Evolutionary conservation across 2,797 vertebrate species (phyloP), one percentile per base, ranked within the genome.

Genomic region (Paguma larvata): DNA sequence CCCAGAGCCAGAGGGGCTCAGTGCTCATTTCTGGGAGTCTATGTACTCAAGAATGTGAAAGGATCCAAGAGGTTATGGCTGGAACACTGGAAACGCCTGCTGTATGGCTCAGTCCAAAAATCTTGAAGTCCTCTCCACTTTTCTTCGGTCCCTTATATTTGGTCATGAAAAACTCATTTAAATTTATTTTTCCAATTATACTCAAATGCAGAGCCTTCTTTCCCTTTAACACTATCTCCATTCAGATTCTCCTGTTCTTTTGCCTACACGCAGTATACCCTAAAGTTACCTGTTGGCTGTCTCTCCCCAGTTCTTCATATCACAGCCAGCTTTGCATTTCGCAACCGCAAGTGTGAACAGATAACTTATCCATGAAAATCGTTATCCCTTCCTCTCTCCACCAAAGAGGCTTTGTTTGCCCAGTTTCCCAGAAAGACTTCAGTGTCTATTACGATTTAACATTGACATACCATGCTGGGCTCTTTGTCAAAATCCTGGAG

Each of bases 401-500:
- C 41, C 46, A 79, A 48, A 19, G 11, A 18, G 27, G 4, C 59
- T 34, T 27, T 59, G 1, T 67, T 38, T 23, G 13, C 18, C 78
- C 62, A 41, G 19, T 73, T 77, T 80, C 32, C 44, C 30, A 56
- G 25, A 72, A 59, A 80, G 11, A 0, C 8, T 41, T 59, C n/a
- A 8, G 19, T 73, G 6, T 65, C 19, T 67, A 0, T 23, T 25
- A 2, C 6, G 27, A 30, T 38, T 18, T 16, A 18, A 3, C 13
- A 13, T 6, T 4, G 6, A 14, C 0, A 7, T 44, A 41, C 44
- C 11, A 6, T 21, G 19, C n/a, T 75, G 19, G 1, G 2, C 70
- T 83, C 30, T 38, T 95, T 51, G 11, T 23, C 44, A 48, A n/a
- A 34, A 48, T 63, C 6, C 11, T 0, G 0, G 5, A 32, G 5